Conservation (phyloP, 2,797 vertebrate species). For the Gymnoscopelus microlampas region DNA sequence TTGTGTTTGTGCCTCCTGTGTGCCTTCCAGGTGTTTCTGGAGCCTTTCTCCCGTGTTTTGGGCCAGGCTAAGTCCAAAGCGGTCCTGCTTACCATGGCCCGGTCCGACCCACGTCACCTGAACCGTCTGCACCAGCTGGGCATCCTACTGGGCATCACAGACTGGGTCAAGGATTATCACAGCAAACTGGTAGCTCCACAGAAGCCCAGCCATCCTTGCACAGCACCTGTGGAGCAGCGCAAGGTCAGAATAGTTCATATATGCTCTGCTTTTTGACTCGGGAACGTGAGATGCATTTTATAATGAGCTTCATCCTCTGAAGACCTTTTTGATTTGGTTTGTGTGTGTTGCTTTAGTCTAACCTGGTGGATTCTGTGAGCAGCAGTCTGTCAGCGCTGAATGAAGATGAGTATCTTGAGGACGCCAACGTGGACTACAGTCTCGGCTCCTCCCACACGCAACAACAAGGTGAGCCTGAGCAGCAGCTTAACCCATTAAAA, state of each 20-base stretch:
- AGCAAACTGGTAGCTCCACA: slow-evolving; percentile 65
- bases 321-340: neutral
- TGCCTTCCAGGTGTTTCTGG: slow-evolving; percentile 79
- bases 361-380: slow-evolving; percentile 65
- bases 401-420: slow-evolving; percentile 67
- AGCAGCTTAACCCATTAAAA: too few relatives aligned
- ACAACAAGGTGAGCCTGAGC: slow-evolving; percentile 55
- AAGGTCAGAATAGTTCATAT: slow-evolving; percentile 55
- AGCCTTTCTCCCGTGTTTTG: slow-evolving; percentile 80
- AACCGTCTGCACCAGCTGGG: slow-evolving; percentile 82
- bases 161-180: slow-evolving; percentile 82
- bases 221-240: slow-evolving; percentile 1
- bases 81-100: slow-evolving; percentile 72
- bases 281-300: neutral
- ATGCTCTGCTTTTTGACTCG: neutral
- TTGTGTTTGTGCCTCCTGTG: slow-evolving; percentile 6
- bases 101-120: slow-evolving; percentile 63
- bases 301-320: neutral
- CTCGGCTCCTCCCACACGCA: slow-evolving; percentile 48
- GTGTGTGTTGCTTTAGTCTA: slow-evolving; percentile 51
- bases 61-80: slow-evolving; percentile 82
- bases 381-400: slow-evolving; percentile 68
- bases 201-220: slow-evolving; percentile 14
- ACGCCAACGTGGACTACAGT: slow-evolving; percentile 52
- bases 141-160: slow-evolving; percentile 80